These are phyloP conservation scores for Arnoldichthys spilopterus DNA, from an alignment of 2,797 vertebrate species.

Conservation along the genomic window DNA sequence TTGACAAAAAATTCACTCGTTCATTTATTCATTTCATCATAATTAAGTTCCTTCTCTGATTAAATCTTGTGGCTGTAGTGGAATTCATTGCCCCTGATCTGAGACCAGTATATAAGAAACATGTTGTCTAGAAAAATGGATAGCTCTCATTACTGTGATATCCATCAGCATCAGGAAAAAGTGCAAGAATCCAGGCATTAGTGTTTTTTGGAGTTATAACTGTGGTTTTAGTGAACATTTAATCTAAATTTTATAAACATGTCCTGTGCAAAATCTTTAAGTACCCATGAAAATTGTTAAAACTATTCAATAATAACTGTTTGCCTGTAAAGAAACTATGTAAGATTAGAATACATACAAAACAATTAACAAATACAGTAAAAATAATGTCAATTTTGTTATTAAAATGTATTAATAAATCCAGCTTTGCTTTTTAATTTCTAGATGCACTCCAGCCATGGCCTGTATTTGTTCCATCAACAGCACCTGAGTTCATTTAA, in stretches of 20 bases:
- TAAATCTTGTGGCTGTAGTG: constrained; percentile 44
- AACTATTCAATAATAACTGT: too few relatives aligned
- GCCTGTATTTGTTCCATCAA: too few relatives aligned
- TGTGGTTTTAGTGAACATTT: background rate
- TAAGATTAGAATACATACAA: too few relatives aligned
- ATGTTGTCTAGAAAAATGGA: constrained; percentile 26
- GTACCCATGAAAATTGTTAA: too few relatives aligned
- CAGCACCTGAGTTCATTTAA: too few relatives aligned
- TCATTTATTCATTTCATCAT: constrained; percentile 34
- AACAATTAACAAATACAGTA: too few relatives aligned
- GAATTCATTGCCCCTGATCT: constrained; percentile 36
- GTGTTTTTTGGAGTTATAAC: background rate
- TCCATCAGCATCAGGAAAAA: background rate
- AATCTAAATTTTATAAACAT: background rate
- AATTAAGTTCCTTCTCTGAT: constrained; percentile 31
- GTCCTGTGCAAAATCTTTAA: too few relatives aligned
- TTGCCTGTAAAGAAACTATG: too few relatives aligned
- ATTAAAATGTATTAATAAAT: too few relatives aligned
- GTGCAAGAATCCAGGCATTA: constrained; percentile 2
- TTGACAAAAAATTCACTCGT: constrained; percentile 30
- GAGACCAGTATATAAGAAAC: constrained; percentile 32
- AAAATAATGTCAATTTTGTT: too few relatives aligned
- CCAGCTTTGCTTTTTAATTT: too few relatives aligned
- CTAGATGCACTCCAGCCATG: too few relatives aligned
- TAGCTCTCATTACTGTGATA: constrained; percentile 11